Conservation (phyloP, 2,797 vertebrate species). For the Molossus molossus region DNA sequence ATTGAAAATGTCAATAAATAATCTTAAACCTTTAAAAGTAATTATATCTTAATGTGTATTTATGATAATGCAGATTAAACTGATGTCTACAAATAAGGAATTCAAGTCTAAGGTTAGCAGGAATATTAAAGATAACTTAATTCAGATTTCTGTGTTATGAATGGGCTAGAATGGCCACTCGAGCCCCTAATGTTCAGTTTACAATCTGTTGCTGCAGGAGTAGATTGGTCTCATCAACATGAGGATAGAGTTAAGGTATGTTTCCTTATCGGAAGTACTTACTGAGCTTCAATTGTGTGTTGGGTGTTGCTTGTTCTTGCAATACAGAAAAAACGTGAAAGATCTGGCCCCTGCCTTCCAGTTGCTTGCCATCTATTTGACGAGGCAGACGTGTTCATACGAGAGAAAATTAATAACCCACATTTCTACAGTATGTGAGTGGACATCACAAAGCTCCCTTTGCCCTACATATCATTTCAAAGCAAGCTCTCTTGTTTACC, state of each 20-base stretch:
- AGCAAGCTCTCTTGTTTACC: neutral
- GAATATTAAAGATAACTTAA: conserved; percentile 1
- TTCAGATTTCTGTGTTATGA: neutral
- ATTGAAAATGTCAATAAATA: conserved; percentile 38
- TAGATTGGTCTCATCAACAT: neutral
- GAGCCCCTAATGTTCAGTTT: neutral
- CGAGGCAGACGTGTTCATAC: neutral
- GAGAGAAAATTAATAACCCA: neutral
- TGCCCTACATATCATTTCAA: neutral
- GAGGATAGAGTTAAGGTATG: too few species aligned
- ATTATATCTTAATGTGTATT: neutral
- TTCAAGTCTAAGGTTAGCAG: neutral
- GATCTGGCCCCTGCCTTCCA: neutral
- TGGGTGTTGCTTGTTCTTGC: neutral
- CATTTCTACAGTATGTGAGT: neutral
- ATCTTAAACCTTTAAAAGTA: neutral
- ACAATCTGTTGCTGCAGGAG: neutral
- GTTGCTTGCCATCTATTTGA: neutral
- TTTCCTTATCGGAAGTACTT: neutral
- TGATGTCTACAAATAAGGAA: neutral
- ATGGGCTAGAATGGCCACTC: neutral
- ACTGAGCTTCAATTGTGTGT: neutral
- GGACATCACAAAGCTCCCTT: neutral
- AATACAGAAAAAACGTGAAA: neutral
- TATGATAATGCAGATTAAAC: neutral